Conservation (phyloP, 2,888 invertebrate genomes). For the Laothoe populi region DNA sequence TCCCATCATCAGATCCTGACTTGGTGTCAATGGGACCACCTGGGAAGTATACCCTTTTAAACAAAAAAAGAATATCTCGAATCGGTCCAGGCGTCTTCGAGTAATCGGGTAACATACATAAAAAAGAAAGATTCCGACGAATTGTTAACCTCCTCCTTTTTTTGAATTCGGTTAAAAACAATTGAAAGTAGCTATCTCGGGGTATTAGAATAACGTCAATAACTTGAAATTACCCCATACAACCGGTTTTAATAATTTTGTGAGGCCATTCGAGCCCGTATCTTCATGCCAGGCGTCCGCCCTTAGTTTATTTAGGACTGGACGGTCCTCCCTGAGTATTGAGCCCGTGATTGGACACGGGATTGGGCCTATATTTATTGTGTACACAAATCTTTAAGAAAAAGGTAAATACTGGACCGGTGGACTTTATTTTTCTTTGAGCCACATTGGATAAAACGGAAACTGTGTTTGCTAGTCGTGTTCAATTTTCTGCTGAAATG, state of each 20-base stretch:
- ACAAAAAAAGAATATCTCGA: too few relatives aligned
- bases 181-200: not conserved
- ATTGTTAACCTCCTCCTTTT: too few relatives aligned
- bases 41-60: too few relatives aligned
- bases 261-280: conserved; percentile 17
- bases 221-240: conserved; percentile 11
- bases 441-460: conserved; percentile 44
- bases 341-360: conserved; percentile 70
- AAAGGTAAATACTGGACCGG: conserved; percentile 58
- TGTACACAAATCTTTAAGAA: conserved; percentile 74
- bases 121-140: too few relatives aligned
- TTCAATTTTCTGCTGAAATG: conserved; percentile 35
- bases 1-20: too few relatives aligned
- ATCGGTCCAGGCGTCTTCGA: too few relatives aligned
- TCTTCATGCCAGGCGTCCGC: conserved; percentile 57
- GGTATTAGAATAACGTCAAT: conserved; percentile 6
- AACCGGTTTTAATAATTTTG: conserved; percentile 22
- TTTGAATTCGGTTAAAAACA: not conserved
- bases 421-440: conserved; percentile 47
- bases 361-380: conserved; percentile 65
- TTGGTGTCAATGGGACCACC: too few relatives aligned
- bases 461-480: conserved; percentile 33
- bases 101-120: too few relatives aligned
- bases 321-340: conserved; percentile 56
- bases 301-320: conserved; percentile 73